A percentile compares a stretch with the other conserved stretches of the same genome.
These are phyloP conservation scores for Spheniscus mendiculus DNA, from an alignment of 2,113 vertebrate species.

Conservation along the genomic window DNA sequence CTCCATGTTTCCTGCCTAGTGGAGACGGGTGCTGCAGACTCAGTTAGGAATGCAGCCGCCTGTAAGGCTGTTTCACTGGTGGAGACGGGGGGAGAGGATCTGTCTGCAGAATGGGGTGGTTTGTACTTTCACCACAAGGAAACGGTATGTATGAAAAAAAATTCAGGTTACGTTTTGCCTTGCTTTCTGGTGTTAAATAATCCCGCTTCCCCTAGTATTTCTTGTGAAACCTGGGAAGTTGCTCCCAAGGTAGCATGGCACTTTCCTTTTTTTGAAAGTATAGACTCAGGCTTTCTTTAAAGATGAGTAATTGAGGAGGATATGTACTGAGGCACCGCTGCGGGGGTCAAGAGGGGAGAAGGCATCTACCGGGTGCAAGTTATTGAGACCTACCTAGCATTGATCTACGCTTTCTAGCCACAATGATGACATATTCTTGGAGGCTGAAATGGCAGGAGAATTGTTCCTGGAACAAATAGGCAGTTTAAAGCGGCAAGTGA, in stretches of 20 bases:
- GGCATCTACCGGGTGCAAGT: neutral
- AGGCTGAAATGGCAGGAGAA: neutral
- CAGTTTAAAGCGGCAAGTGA: neutral
- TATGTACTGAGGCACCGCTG: neutral
- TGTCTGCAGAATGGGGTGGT: neutral
- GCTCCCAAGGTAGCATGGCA: neutral
- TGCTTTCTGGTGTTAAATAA: neutral
- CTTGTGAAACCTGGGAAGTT: neutral
- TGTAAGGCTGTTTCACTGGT: neutral
- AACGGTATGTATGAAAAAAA: neutral
- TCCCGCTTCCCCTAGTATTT: neutral
- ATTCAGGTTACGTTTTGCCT: neutral
- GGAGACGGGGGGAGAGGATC: neutral
- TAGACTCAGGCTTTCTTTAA: neutral
- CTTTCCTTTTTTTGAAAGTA: neutral
- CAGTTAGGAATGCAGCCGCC: neutral
- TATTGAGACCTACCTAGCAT: neutral
- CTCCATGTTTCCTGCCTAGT: fast-evolving
- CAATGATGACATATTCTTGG: neutral
- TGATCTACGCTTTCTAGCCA: neutral
- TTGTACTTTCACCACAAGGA: neutral
- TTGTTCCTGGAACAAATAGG: neutral
- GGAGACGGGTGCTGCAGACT: neutral
- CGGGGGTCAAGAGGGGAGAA: fast-evolving
- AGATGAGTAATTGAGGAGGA: neutral